Base-by-base conservation (phyloP, 1,140 invertebrate genomes). In the Macrobrachium rosenbergii region DNA sequence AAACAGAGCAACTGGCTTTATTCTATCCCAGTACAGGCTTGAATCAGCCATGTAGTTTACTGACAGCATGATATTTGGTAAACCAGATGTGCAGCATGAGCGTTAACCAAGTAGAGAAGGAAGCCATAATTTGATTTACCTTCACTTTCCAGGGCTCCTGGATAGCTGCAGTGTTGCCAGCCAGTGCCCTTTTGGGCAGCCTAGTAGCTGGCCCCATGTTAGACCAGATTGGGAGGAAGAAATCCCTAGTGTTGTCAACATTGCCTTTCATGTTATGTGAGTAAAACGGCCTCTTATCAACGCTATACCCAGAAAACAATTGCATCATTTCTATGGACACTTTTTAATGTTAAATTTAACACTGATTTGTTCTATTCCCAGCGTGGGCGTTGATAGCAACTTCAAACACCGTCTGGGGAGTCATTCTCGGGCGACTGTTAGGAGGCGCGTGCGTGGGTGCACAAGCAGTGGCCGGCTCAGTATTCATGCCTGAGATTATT, bases 381-480 rank as follows among this genome's bases (percentile, higher is more conserved):
- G 87, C 82, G 14, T 88, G 87, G 87, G 64, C 45, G 12, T 23
- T 83, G 67, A 88, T 88, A 73, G 87, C 87, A 0, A 8, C 17
- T 14, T 58, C 82, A 8, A 43, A 14, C 11, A 62, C 76, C 14
- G 82, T 83, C 2, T 28, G 76, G 16, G 82, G 82, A 12, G 58
- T 88, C 5, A n/a, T 88, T 0, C 2, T 52, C 0, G 87, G 82
- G n/a, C 63, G 87, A 7, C 73, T 88, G 82, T 5, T 88, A 64
- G 82, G 76, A n/a, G 87, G 87, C 0, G 52, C 75, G n/a, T 88
- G 87, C 64, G 82, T 88, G 59, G 87, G 87, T 14, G 59, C 81
- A 52, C 76, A 75, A 37, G 58, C 87, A 2, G 82, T 64, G 17
- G 82, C 82, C 6, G 77, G 87, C 5, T 79, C 77, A 0, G 82